phyloP scores from a whole-genome alignment of 2,888 invertebrate species.

The Rhorus exstirpatorius region DNA sequence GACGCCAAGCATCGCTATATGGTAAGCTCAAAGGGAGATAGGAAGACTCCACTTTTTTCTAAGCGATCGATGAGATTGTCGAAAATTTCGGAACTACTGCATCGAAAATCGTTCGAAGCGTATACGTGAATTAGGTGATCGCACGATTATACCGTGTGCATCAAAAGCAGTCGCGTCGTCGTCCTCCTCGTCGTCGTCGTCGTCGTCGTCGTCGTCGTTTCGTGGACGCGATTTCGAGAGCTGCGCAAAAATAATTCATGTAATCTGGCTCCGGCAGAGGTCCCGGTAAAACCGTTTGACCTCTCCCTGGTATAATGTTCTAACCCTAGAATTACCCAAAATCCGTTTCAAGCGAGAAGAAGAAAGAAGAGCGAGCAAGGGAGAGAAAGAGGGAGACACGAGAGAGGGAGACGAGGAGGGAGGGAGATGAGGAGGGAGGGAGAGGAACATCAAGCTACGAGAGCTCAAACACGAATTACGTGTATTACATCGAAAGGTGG shows the following conservation, averaged over 20 bases:
- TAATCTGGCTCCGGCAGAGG: conserved; percentile 80
- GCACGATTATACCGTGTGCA: conserved; percentile 56
- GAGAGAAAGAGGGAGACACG: conserved; percentile 26
- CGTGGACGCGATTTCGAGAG: conserved; percentile 57
- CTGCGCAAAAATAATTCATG: conserved; percentile 83
- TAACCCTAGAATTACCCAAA: conserved; percentile 86
- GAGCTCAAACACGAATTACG: conserved; percentile 73
- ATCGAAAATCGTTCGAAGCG: conserved; percentile 39
- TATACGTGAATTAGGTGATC: conserved; percentile 15
- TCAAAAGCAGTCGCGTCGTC: conserved; percentile 12
- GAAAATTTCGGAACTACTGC: conserved; percentile 43
- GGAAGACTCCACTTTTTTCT: conserved; percentile 60
- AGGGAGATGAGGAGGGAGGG: conserved; percentile 13
- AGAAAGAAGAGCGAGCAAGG: conserved; percentile 18
- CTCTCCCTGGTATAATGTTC: conserved; percentile 79
- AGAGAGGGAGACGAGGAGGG: conserved; percentile 36
- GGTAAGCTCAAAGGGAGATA: not conserved
- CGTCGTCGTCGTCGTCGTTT: conserved; percentile 29
- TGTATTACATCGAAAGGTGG: conserved; percentile 76
- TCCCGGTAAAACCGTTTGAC: conserved; percentile 81
- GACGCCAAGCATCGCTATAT: too few relatives aligned
- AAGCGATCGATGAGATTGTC: conserved; percentile 10
- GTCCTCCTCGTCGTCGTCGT: conserved; percentile 15
- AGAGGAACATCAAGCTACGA: conserved; percentile 20
- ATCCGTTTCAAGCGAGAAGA: conserved; percentile 73